Evolutionary conservation across 1,140 invertebrate species (phyloP).

Genomic region (Eueides isabella): DNA sequence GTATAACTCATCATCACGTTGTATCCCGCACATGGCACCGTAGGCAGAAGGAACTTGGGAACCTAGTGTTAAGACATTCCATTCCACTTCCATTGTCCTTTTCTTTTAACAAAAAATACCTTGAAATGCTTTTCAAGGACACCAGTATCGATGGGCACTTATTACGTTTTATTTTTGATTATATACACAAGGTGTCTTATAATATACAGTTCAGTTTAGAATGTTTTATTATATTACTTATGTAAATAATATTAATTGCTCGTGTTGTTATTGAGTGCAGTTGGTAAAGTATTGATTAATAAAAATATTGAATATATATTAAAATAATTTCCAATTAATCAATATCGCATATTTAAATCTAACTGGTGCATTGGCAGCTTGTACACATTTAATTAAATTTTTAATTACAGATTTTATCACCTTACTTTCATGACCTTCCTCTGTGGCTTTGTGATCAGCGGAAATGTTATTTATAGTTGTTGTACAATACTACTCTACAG

Average conservation of each 20-base stretch:
- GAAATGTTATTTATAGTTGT: slow-evolving; percentile 41
- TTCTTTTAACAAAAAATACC: too few species aligned
- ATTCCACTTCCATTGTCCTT: too few species aligned
- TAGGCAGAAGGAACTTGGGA: too few species aligned
- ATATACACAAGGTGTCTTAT: too few species aligned
- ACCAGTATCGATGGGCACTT: too few species aligned
- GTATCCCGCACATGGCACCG: too few species aligned
- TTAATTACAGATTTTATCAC: slow-evolving; percentile 53
- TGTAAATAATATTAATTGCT: slow-evolving; percentile 17
- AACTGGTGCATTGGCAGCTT: not conserved
- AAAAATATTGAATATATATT: not conserved
- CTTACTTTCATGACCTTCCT: slow-evolving; percentile 57
- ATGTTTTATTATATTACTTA: not conserved
- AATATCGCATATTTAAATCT: not conserved
- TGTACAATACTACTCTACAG: slow-evolving; percentile 35
- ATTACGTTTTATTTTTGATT: too few species aligned
- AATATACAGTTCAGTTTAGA: too few species aligned
- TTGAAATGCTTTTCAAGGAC: too few species aligned
- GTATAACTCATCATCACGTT: too few species aligned
- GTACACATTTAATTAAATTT: slow-evolving; percentile 44
- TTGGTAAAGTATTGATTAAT: not conserved
- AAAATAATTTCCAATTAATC: not conserved
- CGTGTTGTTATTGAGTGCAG: slow-evolving; percentile 11
- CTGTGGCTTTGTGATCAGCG: slow-evolving; percentile 47
- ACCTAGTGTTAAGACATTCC: too few species aligned